Evolutionary conservation across 1,140 invertebrate species (phyloP), one percentile per base, ranked within the genome.

Genomic region (Zaprionus taronus): DNA sequence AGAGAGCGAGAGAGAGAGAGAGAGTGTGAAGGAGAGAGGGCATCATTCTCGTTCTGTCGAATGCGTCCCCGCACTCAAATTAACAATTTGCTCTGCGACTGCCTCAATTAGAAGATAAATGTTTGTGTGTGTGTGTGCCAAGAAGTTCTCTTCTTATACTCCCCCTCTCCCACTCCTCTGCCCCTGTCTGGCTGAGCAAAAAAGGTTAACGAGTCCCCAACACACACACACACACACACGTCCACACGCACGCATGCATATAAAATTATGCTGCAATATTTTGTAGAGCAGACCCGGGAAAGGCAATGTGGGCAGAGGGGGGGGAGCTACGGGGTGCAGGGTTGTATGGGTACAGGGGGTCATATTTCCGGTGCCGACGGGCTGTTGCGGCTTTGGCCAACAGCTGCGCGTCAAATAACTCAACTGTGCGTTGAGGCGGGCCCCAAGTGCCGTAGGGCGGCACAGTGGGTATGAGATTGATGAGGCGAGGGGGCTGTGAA

Each of bases 351-450:
- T 17, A 7, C 5, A 64, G 49, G 69, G 36, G 44, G 17, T 41
- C 55, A 66, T 60, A 60, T 56, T 73, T 68, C 64, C 31, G 60
- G 26, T 26, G 31, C 47, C 41, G 74, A 17, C 44, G 49, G 70
- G 79, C 57, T 68, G 65, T 47, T 67, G 70, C 17, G 71, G 82
- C 83, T 87, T 83, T 80, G 81, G 84, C 70, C 73, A 83, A 83
- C 83, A 86, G 73, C 83, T 86, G 83, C 77, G 77, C 80, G 72
- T 83, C 84, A 74, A 87, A 89, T 87, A 87, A 89, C 77, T 87
- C 84, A 83, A 87, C 83, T 89, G 80, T 86, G 83, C 83, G 80
- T 86, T 72, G 47, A 72, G 77, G 64, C 66, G 68, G 64, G 36
- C 51, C 44, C 56, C 47, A 68, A 78, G 69, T 65, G 55, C 56